phyloP scores from a whole-genome alignment of 2,797 vertebrate genomes.

The Chromobotia macracanthus region DNA sequence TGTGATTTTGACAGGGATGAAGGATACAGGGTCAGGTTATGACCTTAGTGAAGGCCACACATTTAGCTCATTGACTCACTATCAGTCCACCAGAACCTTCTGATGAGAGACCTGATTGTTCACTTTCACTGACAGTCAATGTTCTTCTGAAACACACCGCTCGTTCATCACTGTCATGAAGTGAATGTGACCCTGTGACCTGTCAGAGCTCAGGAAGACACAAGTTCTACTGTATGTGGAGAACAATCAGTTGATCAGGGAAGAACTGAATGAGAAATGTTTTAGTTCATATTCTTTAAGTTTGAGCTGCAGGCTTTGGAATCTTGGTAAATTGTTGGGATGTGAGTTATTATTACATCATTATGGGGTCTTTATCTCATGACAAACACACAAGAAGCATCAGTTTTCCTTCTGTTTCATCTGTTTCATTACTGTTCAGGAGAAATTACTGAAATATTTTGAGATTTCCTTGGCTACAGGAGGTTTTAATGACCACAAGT shows the following conservation, averaged over 20 bases:
- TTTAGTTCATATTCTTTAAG: no score
- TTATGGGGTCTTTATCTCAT: no score
- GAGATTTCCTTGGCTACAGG: no score
- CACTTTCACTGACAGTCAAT: constrained; percentile 1
- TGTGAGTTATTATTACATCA: not conserved
- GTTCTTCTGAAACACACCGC: not conserved
- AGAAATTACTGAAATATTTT: no score
- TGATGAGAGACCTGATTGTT: not conserved
- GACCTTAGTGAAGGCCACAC: not conserved
- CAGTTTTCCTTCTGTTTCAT: no score
- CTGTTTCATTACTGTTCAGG: no score
- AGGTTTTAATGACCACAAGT: no score
- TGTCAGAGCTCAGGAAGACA: not conserved
- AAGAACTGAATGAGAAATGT: not conserved
- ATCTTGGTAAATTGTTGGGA: not conserved
- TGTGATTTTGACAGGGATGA: not conserved
- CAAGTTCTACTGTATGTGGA: not conserved
- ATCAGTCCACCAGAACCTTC: not conserved
- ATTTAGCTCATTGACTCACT: not conserved
- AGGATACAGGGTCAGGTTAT: not conserved
- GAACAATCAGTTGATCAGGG: not conserved
- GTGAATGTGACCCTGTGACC: not conserved
- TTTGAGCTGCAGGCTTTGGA: not conserved
- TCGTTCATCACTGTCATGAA: constrained; percentile 38
- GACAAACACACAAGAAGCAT: no score